phyloP scores from a whole-genome alignment of 2,797 vertebrate genomes.

The Microctenopoma stevenorrisi region DNA sequence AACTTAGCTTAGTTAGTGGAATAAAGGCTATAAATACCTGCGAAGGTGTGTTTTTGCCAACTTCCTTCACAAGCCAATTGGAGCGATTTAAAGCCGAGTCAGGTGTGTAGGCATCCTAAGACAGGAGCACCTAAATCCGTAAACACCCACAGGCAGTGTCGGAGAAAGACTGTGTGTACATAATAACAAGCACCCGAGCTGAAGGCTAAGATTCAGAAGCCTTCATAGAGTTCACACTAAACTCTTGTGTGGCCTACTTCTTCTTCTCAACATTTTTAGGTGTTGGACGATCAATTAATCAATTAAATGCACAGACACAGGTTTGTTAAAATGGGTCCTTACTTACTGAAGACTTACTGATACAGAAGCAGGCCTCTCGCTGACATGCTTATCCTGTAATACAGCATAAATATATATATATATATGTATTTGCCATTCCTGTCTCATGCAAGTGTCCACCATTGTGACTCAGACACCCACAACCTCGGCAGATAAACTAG shows the following conservation, averaged over 20 bases:
- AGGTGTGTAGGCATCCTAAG: conserved; percentile 25
- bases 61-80: conserved; percentile 19
- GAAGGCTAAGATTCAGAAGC: conserved; percentile 5
- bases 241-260: background rate
- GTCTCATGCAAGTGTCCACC: conserved; percentile 1
- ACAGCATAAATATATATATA: background rate
- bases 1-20: conserved; percentile 34
- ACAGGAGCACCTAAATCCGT: conserved; percentile 31
- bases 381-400: conserved; percentile 1
- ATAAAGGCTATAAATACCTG: conserved; percentile 32
- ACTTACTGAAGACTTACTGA: conserved; percentile 1
- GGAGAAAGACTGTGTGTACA: background rate
- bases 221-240: background rate
- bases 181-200: background rate
- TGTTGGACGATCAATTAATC: no score
- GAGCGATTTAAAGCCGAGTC: conserved; percentile 31
- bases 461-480: conserved; percentile 28
- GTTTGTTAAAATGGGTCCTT: background rate
- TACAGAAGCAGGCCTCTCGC: background rate
- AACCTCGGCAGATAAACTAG: conserved; percentile 18
- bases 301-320: conserved; percentile 1
- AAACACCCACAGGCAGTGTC: background rate
- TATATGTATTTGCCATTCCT: conserved; percentile 6
- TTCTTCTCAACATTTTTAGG: background rate
- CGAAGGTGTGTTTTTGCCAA: conserved; percentile 27